Evolutionary conservation across 2,888 invertebrate genomes (phyloP), one percentile per base, ranked within the genome.

Genomic region (Brachypterus glaber): DNA sequence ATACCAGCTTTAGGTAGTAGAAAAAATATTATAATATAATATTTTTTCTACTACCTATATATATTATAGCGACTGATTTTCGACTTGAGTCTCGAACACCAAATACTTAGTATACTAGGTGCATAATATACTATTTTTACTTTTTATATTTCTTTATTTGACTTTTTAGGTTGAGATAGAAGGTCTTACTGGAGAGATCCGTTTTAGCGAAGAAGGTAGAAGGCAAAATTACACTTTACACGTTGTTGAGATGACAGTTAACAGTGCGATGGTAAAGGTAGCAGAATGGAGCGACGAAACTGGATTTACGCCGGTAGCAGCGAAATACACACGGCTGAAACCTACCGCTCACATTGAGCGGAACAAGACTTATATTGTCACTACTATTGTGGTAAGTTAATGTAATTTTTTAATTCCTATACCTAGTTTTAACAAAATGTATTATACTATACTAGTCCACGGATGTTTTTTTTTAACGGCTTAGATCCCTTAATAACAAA

Each of bases 181-280:
- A 67, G 91, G 91, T 8, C 71, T 91, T 40, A 91, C 90, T 2
- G 92, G 92, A 35, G 87, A 88, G 62, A 85, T 92, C 53, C 82
- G 86, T 35, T 92, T 92, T 67, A 88, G 85, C 60, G 89, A 91
- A 52, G 86, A 88, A 57, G 91, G 92, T 9, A 77, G 86, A 53
- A 73, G 92, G 35, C 79, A 83, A 59, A 90, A 91, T 69, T 92
- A 89, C 62, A 85, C 88, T 1, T 69, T 92, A 46, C 86, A 91
- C 60, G 84, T 90, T 42, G 85, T 93, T 34, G 87, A 92, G 67
- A 89, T 93, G 87, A 91, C 92, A 3, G 84, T 90, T 39, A 88
- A 91, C 57, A 89, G 90, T 58, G 87, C 88, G 17, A 85, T 90
- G 83, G 79, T 90, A 12, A 89, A 90, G 74, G 84, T 90, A 4